Percentiles rank a stretch among this genome's conserved stretches.
phyloP scores from a whole-genome alignment of 2,888 invertebrate species.

The Apodemia hepburni region DNA sequence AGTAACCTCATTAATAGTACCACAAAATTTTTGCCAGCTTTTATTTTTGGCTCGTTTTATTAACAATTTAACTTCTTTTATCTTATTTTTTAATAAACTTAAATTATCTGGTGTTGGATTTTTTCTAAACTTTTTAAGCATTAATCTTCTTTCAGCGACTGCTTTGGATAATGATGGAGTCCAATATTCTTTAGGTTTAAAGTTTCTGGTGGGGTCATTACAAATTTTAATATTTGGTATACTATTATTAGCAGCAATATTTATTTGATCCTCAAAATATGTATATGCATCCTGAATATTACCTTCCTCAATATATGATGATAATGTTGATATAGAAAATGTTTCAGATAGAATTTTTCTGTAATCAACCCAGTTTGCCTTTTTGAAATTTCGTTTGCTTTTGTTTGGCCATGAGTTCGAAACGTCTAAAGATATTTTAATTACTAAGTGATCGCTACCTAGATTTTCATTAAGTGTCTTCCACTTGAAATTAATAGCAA shows the following conservation, averaged over 20 bases:
- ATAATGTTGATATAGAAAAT: background rate
- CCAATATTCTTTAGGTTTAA: constrained; percentile 4
- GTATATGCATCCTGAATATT: background rate
- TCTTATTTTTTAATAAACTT: too few relatives aligned
- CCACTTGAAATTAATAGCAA: constrained; percentile 25
- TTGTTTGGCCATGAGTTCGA: background rate
- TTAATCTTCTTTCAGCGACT: constrained; percentile 8
- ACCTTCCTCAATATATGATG: background rate
- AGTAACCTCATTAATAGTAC: background rate
- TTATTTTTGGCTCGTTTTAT: background rate
- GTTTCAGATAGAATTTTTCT: background rate
- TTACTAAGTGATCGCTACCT: constrained; percentile 24
- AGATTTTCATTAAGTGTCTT: constrained; percentile 23
- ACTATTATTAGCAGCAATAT: background rate
- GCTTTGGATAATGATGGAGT: background rate
- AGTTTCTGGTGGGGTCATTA: background rate
- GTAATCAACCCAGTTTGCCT: constrained; percentile 17
- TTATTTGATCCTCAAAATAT: background rate
- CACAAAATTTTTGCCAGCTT: background rate
- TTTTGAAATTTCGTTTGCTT: constrained; percentile 23
- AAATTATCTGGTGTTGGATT: too few relatives aligned
- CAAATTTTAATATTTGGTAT: background rate
- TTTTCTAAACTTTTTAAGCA: too few relatives aligned
- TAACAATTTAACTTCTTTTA: background rate
- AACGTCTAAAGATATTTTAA: constrained; percentile 10